These are phyloP conservation scores for Pristionchus maxplancki DNA, from an alignment of 2,888 invertebrate genomes.

Conservation along the genomic window DNA sequence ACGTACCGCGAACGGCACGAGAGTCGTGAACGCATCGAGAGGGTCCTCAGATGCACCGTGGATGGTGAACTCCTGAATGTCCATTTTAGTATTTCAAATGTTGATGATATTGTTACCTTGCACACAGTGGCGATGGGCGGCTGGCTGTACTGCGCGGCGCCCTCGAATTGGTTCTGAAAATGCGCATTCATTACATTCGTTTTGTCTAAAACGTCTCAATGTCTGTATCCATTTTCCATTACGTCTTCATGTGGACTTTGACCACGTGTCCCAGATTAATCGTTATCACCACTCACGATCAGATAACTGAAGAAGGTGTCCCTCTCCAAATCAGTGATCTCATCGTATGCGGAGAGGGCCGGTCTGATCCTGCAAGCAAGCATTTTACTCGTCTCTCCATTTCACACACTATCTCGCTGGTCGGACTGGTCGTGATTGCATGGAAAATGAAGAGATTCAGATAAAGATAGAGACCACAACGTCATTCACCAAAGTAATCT, in stretches of 20 bases:
- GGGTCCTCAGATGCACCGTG: neutral
- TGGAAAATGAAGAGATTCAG: no score
- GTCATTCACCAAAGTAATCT: no score
- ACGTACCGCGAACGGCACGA: neutral
- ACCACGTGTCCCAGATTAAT: neutral
- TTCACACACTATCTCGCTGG: neutral
- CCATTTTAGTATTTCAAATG: neutral
- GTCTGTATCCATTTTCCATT: neutral
- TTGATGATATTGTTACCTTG: neutral
- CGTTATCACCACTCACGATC: neutral
- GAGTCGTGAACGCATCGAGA: neutral
- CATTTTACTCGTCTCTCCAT: no score
- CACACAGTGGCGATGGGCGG: neutral
- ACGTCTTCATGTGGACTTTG: neutral
- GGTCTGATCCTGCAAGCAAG: slow-evolving; percentile 32
- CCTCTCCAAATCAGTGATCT: neutral
- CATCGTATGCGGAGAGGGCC: neutral
- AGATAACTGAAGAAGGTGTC: slow-evolving; percentile 33
- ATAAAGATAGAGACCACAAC: no score
- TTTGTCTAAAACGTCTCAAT: no score
- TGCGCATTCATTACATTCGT: no score
- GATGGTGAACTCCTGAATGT: neutral
- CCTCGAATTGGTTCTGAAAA: slow-evolving; percentile 13
- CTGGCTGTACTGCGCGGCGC: slow-evolving; percentile 36
- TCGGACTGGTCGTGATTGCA: no score